Evolutionary conservation across 2,888 invertebrate species (phyloP), one percentile per base, ranked within the genome.

Genomic region (Nipponacmea schrenckii): DNA sequence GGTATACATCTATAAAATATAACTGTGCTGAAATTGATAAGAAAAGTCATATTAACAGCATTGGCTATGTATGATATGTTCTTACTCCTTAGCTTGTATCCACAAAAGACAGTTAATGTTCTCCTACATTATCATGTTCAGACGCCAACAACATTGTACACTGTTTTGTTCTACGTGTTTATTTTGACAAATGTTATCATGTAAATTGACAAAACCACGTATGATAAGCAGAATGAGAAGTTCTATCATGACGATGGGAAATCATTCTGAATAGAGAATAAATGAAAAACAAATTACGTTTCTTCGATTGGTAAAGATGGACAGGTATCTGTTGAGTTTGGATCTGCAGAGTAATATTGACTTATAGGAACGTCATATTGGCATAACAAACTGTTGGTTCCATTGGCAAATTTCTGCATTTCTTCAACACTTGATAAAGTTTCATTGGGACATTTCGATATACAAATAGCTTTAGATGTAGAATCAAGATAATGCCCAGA

Each of bases 1-100:
- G 97, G 96, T 80, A 97, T 92, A 89, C 97, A 97, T 71, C 97
- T 92, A 87, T 96, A 95, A 67, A 96, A 90, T 20, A 97, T 91
- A 3, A 95, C 92, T 70, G 91, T 91, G 80, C 95, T 93, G 84
- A 68, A 88, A 80, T 44, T 39, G 39, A 39, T 10, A 39, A 10
- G 39, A 10, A 39, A 39, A 39, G 7, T 7, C 1, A 39, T 39
- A 39, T 39, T 39, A 5, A 39, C 39, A 39, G 7, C 4, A 31
- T 5, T n/a, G n/a, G n/a, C 31, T 31, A 31, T n/a, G n/a, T n/a
- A n/a, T n/a, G 31, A 31, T 31, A 31, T 31, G 31, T 31, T 2
- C 31, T 31, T 31, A 3, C 3, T 31, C 3, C 31, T 31, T 31
- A 31, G n/a, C n/a, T n/a, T n/a, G n/a, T n/a, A n/a, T n/a, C 31